These are phyloP conservation scores for Drosophila bocki DNA, from an alignment of 1,140 invertebrate genomes.

Conservation along the genomic window DNA sequence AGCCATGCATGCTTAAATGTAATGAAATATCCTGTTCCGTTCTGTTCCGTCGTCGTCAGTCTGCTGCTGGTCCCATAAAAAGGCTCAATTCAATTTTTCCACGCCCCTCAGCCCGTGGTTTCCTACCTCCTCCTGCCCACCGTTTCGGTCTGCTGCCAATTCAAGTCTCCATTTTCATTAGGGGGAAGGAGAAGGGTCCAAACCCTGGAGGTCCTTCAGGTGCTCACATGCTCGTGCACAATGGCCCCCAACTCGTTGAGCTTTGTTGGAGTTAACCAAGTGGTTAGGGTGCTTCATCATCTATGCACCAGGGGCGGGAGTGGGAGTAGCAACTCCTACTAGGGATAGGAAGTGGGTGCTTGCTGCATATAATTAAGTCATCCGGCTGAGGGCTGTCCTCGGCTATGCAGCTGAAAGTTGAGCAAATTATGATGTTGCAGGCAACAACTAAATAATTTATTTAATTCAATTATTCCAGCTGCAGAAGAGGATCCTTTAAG, in stretches of 20 bases:
- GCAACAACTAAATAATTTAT: constrained; percentile 29
- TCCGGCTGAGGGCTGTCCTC: constrained; percentile 32
- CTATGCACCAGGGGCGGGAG: neutral
- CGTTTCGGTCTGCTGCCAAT: constrained; percentile 70
- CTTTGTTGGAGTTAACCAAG: constrained; percentile 53
- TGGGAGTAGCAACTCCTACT: constrained; percentile 9
- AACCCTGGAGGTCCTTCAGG: constrained; percentile 56
- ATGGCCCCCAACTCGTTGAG: constrained; percentile 52
- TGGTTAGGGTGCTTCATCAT: constrained; percentile 34
- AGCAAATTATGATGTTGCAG: constrained; percentile 38
- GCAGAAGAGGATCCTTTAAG: neutral
- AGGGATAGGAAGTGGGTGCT: constrained; percentile 39
- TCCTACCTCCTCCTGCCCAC: constrained; percentile 8
- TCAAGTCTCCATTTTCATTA: constrained; percentile 70
- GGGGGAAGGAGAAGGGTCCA: constrained; percentile 27
- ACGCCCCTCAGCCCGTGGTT: constrained; percentile 7
- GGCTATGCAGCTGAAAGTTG: constrained; percentile 30
- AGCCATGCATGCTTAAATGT: constrained; percentile 81
- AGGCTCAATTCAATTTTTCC: constrained; percentile 78
- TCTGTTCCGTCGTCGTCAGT: constrained; percentile 12
- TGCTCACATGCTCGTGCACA: constrained; percentile 47
- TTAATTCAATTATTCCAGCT: constrained; percentile 33
- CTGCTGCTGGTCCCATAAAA: constrained; percentile 69
- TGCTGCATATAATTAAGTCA: constrained; percentile 67
- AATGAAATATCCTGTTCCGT: constrained; percentile 79